Conservation (phyloP, 2,113 vertebrate genomes). For the Misgurnus mizolepis region DNA sequence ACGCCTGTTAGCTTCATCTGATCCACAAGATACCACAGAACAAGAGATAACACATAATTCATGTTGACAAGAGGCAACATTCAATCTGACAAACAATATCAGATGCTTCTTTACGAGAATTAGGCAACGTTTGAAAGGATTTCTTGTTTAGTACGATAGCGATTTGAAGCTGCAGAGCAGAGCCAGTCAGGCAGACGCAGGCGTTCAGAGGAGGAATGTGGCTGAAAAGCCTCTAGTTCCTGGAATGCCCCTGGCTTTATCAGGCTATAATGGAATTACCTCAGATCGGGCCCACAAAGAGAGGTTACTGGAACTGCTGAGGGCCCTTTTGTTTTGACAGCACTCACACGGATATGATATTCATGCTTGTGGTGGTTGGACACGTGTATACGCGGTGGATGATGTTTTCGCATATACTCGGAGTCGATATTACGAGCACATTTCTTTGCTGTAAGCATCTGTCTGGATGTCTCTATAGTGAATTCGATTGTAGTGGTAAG, state of each 20-base stretch:
- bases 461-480: not conserved
- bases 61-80: constrained; percentile 20
- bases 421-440: not conserved
- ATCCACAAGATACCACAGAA: not conserved
- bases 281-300: constrained; percentile 52
- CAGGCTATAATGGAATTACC: constrained; percentile 54
- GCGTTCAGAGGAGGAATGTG: constrained; percentile 52
- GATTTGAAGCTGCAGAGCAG: constrained; percentile 10
- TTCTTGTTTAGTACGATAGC: not conserved
- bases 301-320: constrained; percentile 50
- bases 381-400: constrained; percentile 9
- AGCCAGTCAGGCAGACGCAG: constrained; percentile 41
- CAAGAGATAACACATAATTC: not conserved
- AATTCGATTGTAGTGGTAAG: not conserved
- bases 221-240: constrained; percentile 53
- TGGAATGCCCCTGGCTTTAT: constrained; percentile 55
- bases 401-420: not conserved
- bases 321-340: constrained; percentile 52
- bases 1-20: not conserved
- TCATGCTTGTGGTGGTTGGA: constrained; percentile 13
- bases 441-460: constrained; percentile 4
- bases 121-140: constrained; percentile 8
- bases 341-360: constrained; percentile 35
- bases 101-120: constrained; percentile 3
- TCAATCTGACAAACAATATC: not conserved